These are phyloP conservation scores for Eufriesea mexicana DNA, from an alignment of 1,140 invertebrate species.

Conservation along the genomic window DNA sequence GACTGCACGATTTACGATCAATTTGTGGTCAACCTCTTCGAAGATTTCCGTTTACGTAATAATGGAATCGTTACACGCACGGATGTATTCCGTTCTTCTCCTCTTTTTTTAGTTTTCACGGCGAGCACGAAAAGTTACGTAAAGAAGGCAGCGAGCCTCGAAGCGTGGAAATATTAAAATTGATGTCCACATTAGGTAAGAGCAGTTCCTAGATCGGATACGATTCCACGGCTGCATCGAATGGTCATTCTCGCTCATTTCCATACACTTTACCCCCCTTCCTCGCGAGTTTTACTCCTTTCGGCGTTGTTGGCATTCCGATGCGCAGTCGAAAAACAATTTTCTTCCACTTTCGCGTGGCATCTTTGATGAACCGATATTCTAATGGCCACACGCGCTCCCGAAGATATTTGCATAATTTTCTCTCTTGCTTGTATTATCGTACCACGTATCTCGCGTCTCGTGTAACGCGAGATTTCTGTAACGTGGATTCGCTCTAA, in stretches of 20 bases:
- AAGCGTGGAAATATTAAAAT: constrained; percentile 61
- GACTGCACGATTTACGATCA: constrained; percentile 28
- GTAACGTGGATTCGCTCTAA: no score
- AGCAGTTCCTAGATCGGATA: constrained; percentile 28
- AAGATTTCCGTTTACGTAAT: constrained; percentile 59
- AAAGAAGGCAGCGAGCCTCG: constrained; percentile 52
- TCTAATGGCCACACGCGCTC: neutral
- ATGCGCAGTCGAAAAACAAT: neutral
- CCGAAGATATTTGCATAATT: neutral
- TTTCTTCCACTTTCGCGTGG: neutral
- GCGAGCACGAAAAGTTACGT: constrained; percentile 45
- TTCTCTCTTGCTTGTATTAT: neutral
- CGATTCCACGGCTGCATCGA: neutral
- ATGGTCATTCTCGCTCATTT: neutral
- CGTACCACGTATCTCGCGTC: no score
- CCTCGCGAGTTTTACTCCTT: neutral
- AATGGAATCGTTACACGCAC: constrained; percentile 49
- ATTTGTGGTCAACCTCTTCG: constrained; percentile 33
- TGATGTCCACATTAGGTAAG: constrained; percentile 60
- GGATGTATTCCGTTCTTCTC: constrained; percentile 32
- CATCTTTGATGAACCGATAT: neutral
- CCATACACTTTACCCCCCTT: neutral
- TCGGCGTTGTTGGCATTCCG: neutral
- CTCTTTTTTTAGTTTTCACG: neutral
- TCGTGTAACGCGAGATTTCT: no score